Conservation (phyloP, 2,113 vertebrate genomes). For the Chelonoidis abingdonii region DNA sequence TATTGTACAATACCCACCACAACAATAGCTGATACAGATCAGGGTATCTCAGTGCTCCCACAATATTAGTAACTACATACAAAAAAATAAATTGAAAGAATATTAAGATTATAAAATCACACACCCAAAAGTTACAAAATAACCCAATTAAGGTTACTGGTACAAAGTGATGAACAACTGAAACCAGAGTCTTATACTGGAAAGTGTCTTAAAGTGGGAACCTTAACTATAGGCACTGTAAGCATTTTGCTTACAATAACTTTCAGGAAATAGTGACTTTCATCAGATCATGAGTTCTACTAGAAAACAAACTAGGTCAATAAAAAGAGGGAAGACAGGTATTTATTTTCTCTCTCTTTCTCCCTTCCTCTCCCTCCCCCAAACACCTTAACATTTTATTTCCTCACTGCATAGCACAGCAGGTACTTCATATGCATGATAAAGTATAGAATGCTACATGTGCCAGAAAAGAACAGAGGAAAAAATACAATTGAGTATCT, state of each 20-base stretch:
- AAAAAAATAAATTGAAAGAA: not conserved
- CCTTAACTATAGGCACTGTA: not conserved
- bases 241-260: not conserved
- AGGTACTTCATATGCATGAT: not conserved
- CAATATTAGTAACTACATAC: not conserved
- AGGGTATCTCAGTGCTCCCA: not conserved
- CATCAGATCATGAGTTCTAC: not conserved
- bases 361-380: accelerated
- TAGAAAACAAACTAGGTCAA: not conserved
- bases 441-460: not conserved
- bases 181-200: not conserved
- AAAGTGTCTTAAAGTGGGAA: not conserved
- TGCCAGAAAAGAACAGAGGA: not conserved
- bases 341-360: not conserved
- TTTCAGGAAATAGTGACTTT: not conserved
- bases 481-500: not conserved
- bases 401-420: not conserved
- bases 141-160: not conserved
- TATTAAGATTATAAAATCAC: not conserved
- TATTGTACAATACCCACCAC: not conserved
- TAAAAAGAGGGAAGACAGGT: not conserved
- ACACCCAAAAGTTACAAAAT: not conserved
- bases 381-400: accelerated
- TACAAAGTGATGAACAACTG: not conserved
- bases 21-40: not conserved